Conservation (phyloP, 2,888 invertebrate species). For the Nymphalis c-album region DNA sequence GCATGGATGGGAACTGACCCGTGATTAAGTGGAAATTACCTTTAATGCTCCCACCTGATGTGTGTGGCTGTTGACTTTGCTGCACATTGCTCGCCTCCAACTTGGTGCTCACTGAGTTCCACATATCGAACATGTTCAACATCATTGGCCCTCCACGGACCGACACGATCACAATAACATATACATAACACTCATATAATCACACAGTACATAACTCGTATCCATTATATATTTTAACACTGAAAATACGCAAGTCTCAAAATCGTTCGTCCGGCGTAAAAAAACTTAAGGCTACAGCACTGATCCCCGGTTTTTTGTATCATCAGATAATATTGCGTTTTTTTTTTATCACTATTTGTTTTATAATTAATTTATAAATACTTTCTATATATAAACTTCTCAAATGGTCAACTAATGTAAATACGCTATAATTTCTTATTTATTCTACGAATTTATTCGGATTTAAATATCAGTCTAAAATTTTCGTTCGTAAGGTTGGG, state of each 20-base stretch:
- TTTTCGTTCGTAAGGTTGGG: constrained; percentile 77
- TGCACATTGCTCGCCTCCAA: constrained; percentile 85
- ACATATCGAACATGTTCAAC: constrained; percentile 90
- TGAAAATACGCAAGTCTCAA: constrained; percentile 59
- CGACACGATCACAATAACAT: constrained; percentile 51
- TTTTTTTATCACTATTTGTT: constrained; percentile 47
- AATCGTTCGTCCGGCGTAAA: constrained; percentile 73
- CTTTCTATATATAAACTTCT: constrained; percentile 72
- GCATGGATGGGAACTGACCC: constrained; percentile 26
- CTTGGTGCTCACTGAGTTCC: constrained; percentile 89
- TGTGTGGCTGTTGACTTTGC: constrained; percentile 87
- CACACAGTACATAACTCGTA: constrained; percentile 42
- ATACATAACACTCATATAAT: constrained; percentile 47
- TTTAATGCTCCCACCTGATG: constrained; percentile 91
- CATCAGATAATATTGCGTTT: constrained; percentile 50
- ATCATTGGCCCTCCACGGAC: constrained; percentile 61
- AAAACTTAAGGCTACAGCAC: constrained; percentile 70
- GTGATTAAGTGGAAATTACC: constrained; percentile 81
- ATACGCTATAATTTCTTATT: constrained; percentile 71
- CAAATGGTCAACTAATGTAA: constrained; percentile 81
- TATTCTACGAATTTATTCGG: constrained; percentile 64
- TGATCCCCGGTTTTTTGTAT: constrained; percentile 76
- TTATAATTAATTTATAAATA: constrained; percentile 47
- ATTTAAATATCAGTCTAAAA: constrained; percentile 80
- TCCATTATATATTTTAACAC: constrained; percentile 60